Percentiles rank a stretch among this genome's conserved stretches.
phyloP scores from a whole-genome alignment of 2,113 vertebrate genomes.

The Pipra filicauda region DNA sequence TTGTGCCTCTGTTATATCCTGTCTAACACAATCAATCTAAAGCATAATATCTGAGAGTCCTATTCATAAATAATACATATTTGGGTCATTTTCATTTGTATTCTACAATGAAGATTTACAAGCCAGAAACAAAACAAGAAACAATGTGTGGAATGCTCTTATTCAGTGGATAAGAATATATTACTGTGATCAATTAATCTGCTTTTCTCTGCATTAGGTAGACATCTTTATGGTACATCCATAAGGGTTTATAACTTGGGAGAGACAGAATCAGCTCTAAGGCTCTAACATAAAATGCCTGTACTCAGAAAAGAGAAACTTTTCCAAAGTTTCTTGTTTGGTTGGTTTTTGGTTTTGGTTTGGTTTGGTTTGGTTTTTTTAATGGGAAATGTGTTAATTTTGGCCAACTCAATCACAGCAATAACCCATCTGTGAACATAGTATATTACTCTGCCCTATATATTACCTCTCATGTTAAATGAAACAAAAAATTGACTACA shows the following conservation, averaged over 20 bases:
- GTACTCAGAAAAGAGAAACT: slow-evolving; percentile 37
- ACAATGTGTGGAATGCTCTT: slow-evolving; percentile 12
- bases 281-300: slow-evolving; percentile 44
- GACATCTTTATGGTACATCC: slow-evolving; percentile 56
- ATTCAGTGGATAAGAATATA: slow-evolving; percentile 47
- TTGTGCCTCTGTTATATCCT: slow-evolving; percentile 54
- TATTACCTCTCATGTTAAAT: not conserved
- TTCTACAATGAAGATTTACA: slow-evolving; percentile 67
- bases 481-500: not conserved
- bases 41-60: slow-evolving; percentile 50
- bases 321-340: slow-evolving; percentile 11
- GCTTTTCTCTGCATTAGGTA: slow-evolving; percentile 49
- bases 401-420: not conserved
- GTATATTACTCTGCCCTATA: not conserved
- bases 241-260: slow-evolving; percentile 63
- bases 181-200: slow-evolving; percentile 65
- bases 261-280: slow-evolving; percentile 42
- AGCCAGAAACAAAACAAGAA: slow-evolving; percentile 37
- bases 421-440: not conserved
- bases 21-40: slow-evolving; percentile 64
- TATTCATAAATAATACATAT: slow-evolving; percentile 70
- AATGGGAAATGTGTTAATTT: slow-evolving; percentile 3
- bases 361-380: not conserved
- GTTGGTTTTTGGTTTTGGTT: not conserved
- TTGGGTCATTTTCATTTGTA: slow-evolving; percentile 40